These are phyloP conservation scores for Harpalus rufipes DNA, from an alignment of 2,888 invertebrate species.

Conservation along the genomic window DNA sequence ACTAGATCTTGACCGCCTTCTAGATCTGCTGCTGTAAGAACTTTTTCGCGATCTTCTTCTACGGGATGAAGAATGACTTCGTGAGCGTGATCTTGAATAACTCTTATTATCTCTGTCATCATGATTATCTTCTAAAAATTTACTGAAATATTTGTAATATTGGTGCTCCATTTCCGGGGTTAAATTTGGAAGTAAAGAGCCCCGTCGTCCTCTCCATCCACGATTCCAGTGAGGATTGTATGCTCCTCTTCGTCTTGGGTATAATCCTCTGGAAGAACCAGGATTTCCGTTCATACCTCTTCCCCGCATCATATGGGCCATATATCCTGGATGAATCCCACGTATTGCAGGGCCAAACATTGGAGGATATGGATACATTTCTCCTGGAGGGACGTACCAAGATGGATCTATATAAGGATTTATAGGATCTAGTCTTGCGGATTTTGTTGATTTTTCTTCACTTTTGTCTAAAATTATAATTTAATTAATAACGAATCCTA, in stretches of 20 bases:
- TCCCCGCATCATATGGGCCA: slow-evolving; percentile 72
- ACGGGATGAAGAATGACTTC: slow-evolving; percentile 69
- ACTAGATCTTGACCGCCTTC: slow-evolving; percentile 71
- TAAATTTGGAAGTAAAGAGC: slow-evolving; percentile 68
- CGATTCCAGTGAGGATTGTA: slow-evolving; percentile 75
- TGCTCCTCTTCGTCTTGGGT: slow-evolving; percentile 71
- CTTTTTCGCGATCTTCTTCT: slow-evolving; percentile 75
- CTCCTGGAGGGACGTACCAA: slow-evolving; percentile 66
- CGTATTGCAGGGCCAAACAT: slow-evolving; percentile 62
- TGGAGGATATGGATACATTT: slow-evolving; percentile 63
- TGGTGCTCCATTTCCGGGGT: slow-evolving; percentile 75
- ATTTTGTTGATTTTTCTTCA: slow-evolving; percentile 15
- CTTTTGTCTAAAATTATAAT: slow-evolving; percentile 30
- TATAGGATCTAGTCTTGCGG: slow-evolving; percentile 9
- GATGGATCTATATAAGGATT: slow-evolving; percentile 58
- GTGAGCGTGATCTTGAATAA: slow-evolving; percentile 72
- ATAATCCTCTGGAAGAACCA: slow-evolving; percentile 72
- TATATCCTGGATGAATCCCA: slow-evolving; percentile 69
- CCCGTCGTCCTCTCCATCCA: slow-evolving; percentile 70
- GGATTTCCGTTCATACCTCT: slow-evolving; percentile 70
- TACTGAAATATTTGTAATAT: slow-evolving; percentile 82
- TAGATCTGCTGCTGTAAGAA: slow-evolving; percentile 69
- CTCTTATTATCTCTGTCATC: slow-evolving; percentile 78
- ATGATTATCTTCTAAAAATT: slow-evolving; percentile 79
- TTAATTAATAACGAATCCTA: neutral